Percentiles rank a stretch among this genome's conserved stretches.
Conservation (phyloP, 2,797 vertebrate species). For the Halcyon smyrnensis region DNA sequence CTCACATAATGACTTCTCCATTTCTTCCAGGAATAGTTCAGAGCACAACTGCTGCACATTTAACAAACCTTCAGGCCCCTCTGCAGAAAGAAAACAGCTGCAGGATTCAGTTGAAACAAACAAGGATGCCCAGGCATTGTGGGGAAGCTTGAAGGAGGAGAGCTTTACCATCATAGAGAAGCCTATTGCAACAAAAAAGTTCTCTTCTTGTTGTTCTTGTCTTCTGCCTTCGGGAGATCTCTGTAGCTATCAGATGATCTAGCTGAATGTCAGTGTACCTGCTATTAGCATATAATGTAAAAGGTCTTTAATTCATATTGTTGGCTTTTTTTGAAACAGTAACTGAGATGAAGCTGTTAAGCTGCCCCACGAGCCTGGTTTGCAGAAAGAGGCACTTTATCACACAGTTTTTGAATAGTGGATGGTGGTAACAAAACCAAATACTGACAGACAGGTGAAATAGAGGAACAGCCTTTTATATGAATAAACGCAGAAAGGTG, state of each 20-base stretch:
- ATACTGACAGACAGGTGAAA: neutral
- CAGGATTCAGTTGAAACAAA: neutral
- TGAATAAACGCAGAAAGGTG: neutral
- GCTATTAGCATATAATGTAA: neutral
- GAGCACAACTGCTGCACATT: neutral
- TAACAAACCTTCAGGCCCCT: neutral
- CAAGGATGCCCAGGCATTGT: neutral
- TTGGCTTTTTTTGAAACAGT: neutral
- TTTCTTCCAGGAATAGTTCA: neutral
- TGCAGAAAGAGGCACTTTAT: neutral
- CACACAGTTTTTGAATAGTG: neutral
- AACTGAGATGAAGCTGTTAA: neutral
- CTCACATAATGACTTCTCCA: neutral
- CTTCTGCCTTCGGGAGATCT: neutral
- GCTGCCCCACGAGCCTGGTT: neutral
- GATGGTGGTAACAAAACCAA: neutral
- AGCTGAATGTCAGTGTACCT: neutral
- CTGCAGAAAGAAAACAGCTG: neutral
- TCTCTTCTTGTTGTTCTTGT: neutral
- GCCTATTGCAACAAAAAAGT: neutral
- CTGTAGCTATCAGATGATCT: neutral
- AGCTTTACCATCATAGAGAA: neutral
- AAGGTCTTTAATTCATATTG: neutral
- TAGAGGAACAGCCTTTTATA: neutral
- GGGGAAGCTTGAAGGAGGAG: neutral